A percentile compares a stretch with the other conserved stretches of the same genome.
phyloP scores from a whole-genome alignment of 2,888 invertebrate species.

The Lymantria monacha region DNA sequence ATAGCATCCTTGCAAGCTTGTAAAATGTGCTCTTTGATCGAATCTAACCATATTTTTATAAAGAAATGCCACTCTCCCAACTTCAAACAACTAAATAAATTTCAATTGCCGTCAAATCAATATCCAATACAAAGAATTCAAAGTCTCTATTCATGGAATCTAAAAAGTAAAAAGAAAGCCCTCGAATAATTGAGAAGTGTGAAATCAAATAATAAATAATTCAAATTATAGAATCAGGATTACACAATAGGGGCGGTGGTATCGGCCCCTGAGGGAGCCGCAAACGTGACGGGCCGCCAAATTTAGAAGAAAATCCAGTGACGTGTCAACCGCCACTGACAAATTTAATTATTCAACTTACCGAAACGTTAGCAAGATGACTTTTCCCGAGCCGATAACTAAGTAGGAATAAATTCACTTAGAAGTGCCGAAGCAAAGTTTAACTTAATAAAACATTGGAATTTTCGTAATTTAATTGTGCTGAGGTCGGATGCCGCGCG shows the following conservation, averaged over 20 bases:
- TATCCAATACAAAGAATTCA: constrained; percentile 25
- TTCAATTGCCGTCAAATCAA: constrained; percentile 21
- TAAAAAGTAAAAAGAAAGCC: constrained; percentile 25
- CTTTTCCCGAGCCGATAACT: constrained; percentile 79
- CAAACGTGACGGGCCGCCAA: constrained; percentile 73
- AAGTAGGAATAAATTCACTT: constrained; percentile 82
- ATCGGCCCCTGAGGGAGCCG: constrained; percentile 42
- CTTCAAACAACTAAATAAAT: constrained; percentile 2
- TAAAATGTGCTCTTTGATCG: too few relatives aligned
- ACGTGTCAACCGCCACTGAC: constrained; percentile 78
- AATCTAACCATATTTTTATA: too few relatives aligned
- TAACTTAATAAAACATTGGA: constrained; percentile 81
- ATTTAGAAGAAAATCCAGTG: constrained; percentile 74
- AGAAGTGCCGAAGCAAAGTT: constrained; percentile 77
- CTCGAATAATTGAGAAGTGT: constrained; percentile 52
- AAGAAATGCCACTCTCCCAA: too few relatives aligned
- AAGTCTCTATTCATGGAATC: constrained; percentile 18
- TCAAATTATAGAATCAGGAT: constrained; percentile 75
- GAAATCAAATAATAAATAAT: constrained; percentile 79
- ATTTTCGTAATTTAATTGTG: constrained; percentile 76
- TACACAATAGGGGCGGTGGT: constrained; percentile 57
- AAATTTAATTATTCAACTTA: constrained; percentile 82
- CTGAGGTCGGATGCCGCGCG: constrained; percentile 64
- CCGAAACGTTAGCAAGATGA: constrained; percentile 80
- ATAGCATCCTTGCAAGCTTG: too few relatives aligned